A percentile compares a stretch with the other conserved stretches of the same genome.
phyloP scores from a whole-genome alignment of 1,140 invertebrate species.

The Drosophila athabasca region DNA sequence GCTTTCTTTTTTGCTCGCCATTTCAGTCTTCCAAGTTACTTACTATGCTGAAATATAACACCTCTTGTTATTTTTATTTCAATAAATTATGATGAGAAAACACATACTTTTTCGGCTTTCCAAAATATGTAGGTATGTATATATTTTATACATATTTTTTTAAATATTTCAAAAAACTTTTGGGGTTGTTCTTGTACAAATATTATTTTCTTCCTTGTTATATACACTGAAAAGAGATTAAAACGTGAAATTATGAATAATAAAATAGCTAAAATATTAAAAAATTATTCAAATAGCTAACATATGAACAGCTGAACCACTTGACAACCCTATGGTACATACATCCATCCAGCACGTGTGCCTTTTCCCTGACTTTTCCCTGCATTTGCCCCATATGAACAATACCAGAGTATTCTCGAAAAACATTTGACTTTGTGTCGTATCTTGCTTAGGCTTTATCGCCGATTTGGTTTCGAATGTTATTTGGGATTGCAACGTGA shows the following conservation, averaged over 20 bases:
- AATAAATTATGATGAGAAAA: no score
- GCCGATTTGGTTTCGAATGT: slow-evolving; percentile 55
- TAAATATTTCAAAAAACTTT: no score
- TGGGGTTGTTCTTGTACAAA: no score
- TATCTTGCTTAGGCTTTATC: slow-evolving; percentile 52
- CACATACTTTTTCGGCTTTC: no score
- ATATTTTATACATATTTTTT: no score
- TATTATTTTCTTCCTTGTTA: no score
- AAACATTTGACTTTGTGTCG: slow-evolving; percentile 38
- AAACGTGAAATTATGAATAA: neutral
- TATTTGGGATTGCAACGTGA: slow-evolving; percentile 44
- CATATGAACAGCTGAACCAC: neutral
- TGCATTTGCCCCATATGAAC: neutral
- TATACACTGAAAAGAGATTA: neutral
- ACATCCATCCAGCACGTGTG: slow-evolving; percentile 18
- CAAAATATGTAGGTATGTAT: no score
- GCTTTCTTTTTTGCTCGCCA: no score
- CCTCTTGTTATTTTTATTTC: no score
- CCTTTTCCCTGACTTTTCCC: neutral
- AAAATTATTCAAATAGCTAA: neutral
- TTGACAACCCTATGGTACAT: slow-evolving; percentile 18
- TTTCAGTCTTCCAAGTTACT: neutral
- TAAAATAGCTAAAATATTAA: slow-evolving; percentile 1
- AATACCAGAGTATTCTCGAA: slow-evolving; percentile 10
- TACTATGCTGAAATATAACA: no score